Percentiles rank a stretch among this genome's conserved stretches.
These are phyloP conservation scores for Potamarius usumacintae DNA, from an alignment of 2,113 vertebrate genomes.

Conservation along the genomic window DNA sequence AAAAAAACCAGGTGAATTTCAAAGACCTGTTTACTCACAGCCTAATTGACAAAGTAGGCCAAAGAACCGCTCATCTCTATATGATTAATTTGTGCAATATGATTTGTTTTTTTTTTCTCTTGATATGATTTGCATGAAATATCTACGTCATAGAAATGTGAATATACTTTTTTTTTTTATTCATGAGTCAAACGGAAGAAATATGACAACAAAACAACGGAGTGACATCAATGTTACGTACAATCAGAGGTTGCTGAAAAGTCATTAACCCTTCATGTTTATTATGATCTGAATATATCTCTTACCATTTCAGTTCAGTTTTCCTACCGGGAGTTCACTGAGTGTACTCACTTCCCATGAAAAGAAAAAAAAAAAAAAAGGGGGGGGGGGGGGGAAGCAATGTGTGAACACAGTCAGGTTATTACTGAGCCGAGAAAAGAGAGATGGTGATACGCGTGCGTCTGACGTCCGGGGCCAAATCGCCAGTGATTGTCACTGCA, in stretches of 20 bases:
- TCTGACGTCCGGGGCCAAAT: slow-evolving; percentile 33
- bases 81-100: not conserved
- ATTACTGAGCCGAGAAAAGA: slow-evolving; percentile 23
- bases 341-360: slow-evolving; percentile 11
- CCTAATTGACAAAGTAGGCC: slow-evolving; percentile 39
- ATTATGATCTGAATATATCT: slow-evolving; percentile 40
- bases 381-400: slow-evolving; percentile 12
- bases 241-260: slow-evolving; percentile 28
- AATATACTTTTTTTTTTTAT: slow-evolving; percentile 72
- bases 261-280: slow-evolving; percentile 26
- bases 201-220: slow-evolving; percentile 67
- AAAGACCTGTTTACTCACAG: not conserved
- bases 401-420: slow-evolving; percentile 1
- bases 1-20: slow-evolving; percentile 9
- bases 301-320: slow-evolving; percentile 49
- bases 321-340: slow-evolving; percentile 32
- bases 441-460: not conserved
- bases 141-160: slow-evolving; percentile 58
- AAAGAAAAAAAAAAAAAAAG: not conserved
- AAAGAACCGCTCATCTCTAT: slow-evolving; percentile 27
- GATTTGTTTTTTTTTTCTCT: not conserved
- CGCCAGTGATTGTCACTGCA: slow-evolving; percentile 63
- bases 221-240: slow-evolving; percentile 56
- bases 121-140: slow-evolving; percentile 22
- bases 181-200: slow-evolving; percentile 58